These are phyloP conservation scores for Lutjanus argentimaculatus DNA, from an alignment of 2,797 vertebrate species.

Conservation along the genomic window DNA sequence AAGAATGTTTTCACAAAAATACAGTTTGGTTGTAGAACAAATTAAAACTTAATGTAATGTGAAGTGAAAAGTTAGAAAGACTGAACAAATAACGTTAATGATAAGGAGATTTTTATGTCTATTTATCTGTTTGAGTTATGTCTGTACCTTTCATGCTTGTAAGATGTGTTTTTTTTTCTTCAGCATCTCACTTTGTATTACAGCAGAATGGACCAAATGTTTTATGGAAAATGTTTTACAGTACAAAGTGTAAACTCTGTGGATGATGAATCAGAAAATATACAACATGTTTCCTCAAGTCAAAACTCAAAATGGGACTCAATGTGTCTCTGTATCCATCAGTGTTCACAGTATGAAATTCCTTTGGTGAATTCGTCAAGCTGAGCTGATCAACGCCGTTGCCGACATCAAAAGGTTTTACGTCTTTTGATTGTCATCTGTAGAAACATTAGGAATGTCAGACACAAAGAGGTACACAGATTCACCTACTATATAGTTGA, in stretches of 20 bases:
- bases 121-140: conserved; percentile 14
- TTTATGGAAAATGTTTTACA: conserved; percentile 27
- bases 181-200: conserved; percentile 27
- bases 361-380: conserved; percentile 38
- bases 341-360: conserved; percentile 31
- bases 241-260: conserved; percentile 24
- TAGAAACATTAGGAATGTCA: conserved; percentile 5
- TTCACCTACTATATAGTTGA: neutral
- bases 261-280: conserved; percentile 19
- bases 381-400: conserved; percentile 30
- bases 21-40: conserved; percentile 13
- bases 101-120: conserved; percentile 1
- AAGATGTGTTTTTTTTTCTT: neutral
- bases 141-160: conserved; percentile 21
- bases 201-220: conserved; percentile 69
- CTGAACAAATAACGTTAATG: neutral
- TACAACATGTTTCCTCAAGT: neutral
- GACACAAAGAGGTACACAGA: neutral
- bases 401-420: conserved; percentile 23
- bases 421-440: conserved; percentile 34
- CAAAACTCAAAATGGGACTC: conserved; percentile 43
- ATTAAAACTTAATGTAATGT: conserved; percentile 9
- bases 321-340: conserved; percentile 37
- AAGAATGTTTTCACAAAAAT: conserved; percentile 25
- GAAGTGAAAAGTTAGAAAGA: conserved; percentile 7